Evolutionary conservation across 2,113 vertebrate genomes (phyloP).

Genomic region (Mesitornis unicolor): DNA sequence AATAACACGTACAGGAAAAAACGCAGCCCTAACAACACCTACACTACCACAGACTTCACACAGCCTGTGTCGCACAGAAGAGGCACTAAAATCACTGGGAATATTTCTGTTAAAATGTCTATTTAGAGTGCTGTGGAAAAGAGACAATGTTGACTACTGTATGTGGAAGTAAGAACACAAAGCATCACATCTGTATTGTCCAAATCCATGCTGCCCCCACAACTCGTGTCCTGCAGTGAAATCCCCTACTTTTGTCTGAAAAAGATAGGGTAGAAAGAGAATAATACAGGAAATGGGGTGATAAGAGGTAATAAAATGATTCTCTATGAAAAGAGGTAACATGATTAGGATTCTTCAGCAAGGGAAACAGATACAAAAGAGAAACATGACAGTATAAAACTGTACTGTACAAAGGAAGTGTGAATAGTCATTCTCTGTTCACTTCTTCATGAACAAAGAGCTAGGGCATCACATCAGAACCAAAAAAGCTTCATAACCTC

Average conservation of each 20-base stretch:
- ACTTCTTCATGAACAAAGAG: neutral
- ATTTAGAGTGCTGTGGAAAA: neutral
- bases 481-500: neutral
- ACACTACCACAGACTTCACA: neutral
- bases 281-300: neutral
- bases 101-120: neutral
- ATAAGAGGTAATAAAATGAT: neutral
- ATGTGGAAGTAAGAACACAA: neutral
- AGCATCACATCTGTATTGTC: neutral
- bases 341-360: neutral
- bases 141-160: neutral
- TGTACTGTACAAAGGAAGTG: neutral
- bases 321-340: neutral
- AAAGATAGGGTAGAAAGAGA: neutral
- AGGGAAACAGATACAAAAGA: neutral
- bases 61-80: neutral
- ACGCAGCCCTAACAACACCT: rapidly evolving
- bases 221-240: neutral
- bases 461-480: neutral
- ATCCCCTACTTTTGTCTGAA: neutral
- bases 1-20: rapidly evolving
- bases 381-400: neutral
- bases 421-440: neutral
- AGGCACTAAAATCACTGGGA: neutral
- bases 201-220: neutral